Percentiles rank a stretch among this genome's conserved stretches.
Conservation (phyloP, 2,113 vertebrate species). For the Cebidichthys violaceus region DNA sequence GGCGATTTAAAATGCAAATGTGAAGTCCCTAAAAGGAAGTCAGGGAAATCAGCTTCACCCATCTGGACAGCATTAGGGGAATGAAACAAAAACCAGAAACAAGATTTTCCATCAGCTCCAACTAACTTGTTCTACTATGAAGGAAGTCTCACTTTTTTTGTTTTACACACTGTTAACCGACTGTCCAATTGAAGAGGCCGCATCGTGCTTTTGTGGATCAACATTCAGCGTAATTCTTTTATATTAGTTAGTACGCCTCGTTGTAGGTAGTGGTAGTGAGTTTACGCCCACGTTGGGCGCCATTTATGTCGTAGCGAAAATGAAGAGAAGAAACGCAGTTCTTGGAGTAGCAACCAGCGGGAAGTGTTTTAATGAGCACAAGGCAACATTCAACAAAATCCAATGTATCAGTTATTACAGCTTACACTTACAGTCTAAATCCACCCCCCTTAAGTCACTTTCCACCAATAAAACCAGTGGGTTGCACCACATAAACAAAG, state of each 20-base stretch:
- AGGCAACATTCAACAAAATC: no score
- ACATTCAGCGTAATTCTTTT: background rate
- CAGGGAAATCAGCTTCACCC: conserved; percentile 31
- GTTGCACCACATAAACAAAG: no score
- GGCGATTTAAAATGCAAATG: conserved; percentile 55
- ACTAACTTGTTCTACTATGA: background rate
- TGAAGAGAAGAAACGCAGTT: no score
- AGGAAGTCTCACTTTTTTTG: background rate
- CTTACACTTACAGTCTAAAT: no score
- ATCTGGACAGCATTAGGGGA: conserved; percentile 49
- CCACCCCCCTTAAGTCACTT: no score
- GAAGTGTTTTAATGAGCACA: no score
- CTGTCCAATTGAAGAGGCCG: background rate
- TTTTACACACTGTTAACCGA: background rate
- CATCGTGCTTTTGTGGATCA: background rate
- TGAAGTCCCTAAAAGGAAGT: background rate
- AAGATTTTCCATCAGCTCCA: conserved; percentile 8
- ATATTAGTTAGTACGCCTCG: background rate
- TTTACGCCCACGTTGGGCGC: no score
- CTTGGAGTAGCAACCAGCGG: no score
- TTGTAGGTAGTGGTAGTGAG: no score
- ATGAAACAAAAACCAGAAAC: conserved; percentile 34
- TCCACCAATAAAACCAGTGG: no score
- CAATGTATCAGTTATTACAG: no score
- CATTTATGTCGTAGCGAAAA: no score